phyloP scores from a whole-genome alignment of 2,888 invertebrate genomes.

The Catonia carolina region DNA sequence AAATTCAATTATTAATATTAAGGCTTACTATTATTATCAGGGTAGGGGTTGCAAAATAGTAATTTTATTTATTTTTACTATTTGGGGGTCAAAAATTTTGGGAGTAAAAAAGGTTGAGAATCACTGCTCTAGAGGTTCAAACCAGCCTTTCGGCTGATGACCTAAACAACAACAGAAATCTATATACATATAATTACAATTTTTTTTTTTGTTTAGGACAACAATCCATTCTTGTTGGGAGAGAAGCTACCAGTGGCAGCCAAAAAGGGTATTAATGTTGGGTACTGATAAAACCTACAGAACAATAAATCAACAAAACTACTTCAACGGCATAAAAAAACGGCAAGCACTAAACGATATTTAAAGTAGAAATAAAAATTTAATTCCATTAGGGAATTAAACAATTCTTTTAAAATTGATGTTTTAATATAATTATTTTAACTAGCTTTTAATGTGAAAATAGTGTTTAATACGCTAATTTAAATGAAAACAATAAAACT shows the following conservation, averaged over 20 bases:
- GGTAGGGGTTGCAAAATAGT: too few species aligned
- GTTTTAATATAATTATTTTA: background rate
- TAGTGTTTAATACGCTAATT: background rate
- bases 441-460: slow-evolving; percentile 1
- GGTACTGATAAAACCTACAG: slow-evolving; percentile 40
- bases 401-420: background rate
- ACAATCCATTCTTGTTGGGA: slow-evolving; percentile 78
- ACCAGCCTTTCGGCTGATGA: too few species aligned
- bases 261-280: slow-evolving; percentile 78
- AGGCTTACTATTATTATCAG: too few species aligned
- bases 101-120: too few species aligned
- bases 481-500: background rate
- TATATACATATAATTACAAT: too few species aligned
- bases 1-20: too few species aligned
- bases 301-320: background rate
- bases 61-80: too few species aligned
- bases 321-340: background rate
- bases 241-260: slow-evolving; percentile 86
- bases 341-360: background rate
- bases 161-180: too few species aligned
- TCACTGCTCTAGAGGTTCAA: too few species aligned
- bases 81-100: too few species aligned
- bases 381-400: background rate
- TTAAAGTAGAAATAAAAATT: background rate
- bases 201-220: slow-evolving; percentile 49